Base-by-base conservation (phyloP, 2,888 invertebrate species). In the Rhabditoides inermis region DNA sequence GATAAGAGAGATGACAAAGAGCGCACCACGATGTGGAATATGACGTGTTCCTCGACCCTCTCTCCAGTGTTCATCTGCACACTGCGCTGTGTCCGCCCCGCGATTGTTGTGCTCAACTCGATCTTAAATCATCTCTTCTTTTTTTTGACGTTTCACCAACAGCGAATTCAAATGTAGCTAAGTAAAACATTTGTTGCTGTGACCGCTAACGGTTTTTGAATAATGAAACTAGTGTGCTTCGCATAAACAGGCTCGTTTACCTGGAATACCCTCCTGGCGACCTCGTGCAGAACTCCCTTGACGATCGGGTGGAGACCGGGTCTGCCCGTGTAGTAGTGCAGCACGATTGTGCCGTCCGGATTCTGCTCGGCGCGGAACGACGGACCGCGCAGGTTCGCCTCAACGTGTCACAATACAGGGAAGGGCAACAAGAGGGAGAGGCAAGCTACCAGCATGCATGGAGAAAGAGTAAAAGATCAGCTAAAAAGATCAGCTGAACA, bases 301-400 rank as follows among this genome's bases (percentile, higher is more conserved):
- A 94, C 92, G 75, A 92, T 92, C 73, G 89, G 86, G 77, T 92
- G 90, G 66, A 94, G 80, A 6, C 90, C 90, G 1, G 90, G 88
- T 60, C 92, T 84, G 67, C 91, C 90, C 0, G 91, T 91, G 79
- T 92, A 94, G 79, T 92, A 94, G 77, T 94, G 94, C 23, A 94
- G 83, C 35, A 90, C 83, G 27, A 91, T 81, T 0, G 87, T 88
- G 0, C 90, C 90, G 78, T 90, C 89, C 78, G 88, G 87, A 5
- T 85, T 84, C 52, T 87, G 79, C 74, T 90, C 90, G 78, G 92
- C 94, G 20, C 94, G 84, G 80, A 94, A 94, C 0, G 91, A 92
- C 0, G 94, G 94, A 23, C 71, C 51, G 70, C 66, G 55, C 20
- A 68, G 55, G 12, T 68, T 63, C 5, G 64, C 63, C 40, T n/a